Evolutionary conservation across 2,797 vertebrate genomes (phyloP).

Genomic region (Cirrhinus mrigala): DNA sequence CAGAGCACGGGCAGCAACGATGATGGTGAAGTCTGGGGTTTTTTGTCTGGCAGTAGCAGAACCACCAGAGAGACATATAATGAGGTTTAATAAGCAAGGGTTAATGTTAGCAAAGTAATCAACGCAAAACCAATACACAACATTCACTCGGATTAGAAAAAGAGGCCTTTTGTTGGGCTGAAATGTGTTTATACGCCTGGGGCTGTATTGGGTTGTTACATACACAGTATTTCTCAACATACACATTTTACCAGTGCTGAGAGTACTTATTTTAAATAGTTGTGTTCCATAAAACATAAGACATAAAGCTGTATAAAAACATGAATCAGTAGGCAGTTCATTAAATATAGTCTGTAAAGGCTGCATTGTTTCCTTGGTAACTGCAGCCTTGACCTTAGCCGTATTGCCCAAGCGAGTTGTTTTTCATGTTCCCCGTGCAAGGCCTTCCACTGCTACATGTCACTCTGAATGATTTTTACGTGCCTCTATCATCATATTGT

Average conservation of each 20-base stretch:
- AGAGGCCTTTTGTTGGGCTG: neutral
- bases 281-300: conserved; percentile 2
- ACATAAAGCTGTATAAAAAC: conserved; percentile 22
- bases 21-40: conserved; percentile 30
- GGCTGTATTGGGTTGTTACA: neutral
- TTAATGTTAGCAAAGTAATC: conserved; percentile 50
- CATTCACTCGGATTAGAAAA: conserved; percentile 15
- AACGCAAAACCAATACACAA: conserved; percentile 38
- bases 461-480: conserved; percentile 22
- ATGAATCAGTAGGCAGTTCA: conserved; percentile 22
- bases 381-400: conserved; percentile 44
- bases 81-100: conserved; percentile 48
- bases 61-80: conserved; percentile 45
- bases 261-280: conserved; percentile 5
- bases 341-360: conserved; percentile 37
- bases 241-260: neutral
- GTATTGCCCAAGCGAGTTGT: conserved; percentile 25
- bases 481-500: conserved; percentile 22
- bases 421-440: conserved; percentile 18
- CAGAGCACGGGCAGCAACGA: conserved; percentile 27
- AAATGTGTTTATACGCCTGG: neutral
- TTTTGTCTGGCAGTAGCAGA: conserved; percentile 35
- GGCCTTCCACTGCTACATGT: conserved; percentile 21
- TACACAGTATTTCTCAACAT: neutral
- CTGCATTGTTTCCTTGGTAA: conserved; percentile 55